Conservation (phyloP, 92 coral and sea anemone genomes). For the Paragorgia papillata region DNA sequence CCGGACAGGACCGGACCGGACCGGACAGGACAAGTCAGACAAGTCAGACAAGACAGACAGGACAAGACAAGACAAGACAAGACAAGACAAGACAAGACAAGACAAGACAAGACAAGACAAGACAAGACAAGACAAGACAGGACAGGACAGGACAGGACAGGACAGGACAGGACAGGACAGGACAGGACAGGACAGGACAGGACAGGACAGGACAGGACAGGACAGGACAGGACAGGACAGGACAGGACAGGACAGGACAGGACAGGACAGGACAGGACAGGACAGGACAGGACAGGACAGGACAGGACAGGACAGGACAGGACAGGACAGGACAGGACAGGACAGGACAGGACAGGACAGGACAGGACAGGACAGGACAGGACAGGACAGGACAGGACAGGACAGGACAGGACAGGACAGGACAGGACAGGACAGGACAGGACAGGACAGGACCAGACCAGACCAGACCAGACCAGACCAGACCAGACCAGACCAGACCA, state of each 20-base stretch:
- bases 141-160: background rate
- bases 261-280: constrained; percentile 1
- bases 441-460: too few relatives aligned
- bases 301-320: background rate
- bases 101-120: background rate
- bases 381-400: background rate
- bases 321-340: background rate
- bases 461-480: too few relatives aligned
- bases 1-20: too few relatives aligned
- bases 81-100: background rate
- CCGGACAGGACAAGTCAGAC: too few relatives aligned
- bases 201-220: constrained; percentile 6
- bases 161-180: constrained; percentile 11
- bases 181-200: constrained; percentile 1
- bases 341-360: background rate
- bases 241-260: background rate
- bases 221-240: background rate
- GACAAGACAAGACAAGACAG: background rate
- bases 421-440: too few relatives aligned
- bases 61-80: background rate
- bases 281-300: background rate
- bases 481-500: too few relatives aligned
- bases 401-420: too few relatives aligned
- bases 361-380: background rate
- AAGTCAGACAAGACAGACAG: background rate